phyloP scores from a whole-genome alignment of 2,888 invertebrate genomes.

The Bembecia ichneumoniformis region DNA sequence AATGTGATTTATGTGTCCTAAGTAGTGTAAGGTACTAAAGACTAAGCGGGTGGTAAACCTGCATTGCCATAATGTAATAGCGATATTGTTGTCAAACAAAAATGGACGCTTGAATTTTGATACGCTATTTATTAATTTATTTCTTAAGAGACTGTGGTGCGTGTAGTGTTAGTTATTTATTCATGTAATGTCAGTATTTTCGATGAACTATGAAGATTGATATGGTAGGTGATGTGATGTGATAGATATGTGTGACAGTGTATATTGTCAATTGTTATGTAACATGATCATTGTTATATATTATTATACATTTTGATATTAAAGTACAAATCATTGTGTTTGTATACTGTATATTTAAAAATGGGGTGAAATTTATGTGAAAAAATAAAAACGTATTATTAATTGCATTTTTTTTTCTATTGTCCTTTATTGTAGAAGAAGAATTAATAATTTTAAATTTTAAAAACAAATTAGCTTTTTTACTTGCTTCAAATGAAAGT shows the following conservation, averaged over 20 bases:
- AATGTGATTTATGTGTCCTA: conserved; percentile 72
- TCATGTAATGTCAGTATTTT: conserved; percentile 58
- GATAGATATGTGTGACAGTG: conserved; percentile 20
- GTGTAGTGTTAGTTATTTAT: conserved; percentile 65
- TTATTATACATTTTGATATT: conserved; percentile 29
- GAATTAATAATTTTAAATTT: too few relatives aligned
- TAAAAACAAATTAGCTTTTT: too few relatives aligned
- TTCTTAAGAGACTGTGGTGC: conserved; percentile 60
- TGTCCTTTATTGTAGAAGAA: too few relatives aligned
- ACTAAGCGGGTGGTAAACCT: conserved; percentile 49
- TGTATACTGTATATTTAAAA: conserved; percentile 51
- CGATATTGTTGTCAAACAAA: conserved; percentile 33
- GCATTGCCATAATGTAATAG: conserved; percentile 63
- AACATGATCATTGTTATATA: conserved; percentile 31
- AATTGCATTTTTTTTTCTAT: neutral
- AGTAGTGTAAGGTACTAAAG: conserved; percentile 60
- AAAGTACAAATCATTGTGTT: conserved; percentile 40
- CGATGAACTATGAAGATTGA: conserved; percentile 45
- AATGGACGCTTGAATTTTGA: conserved; percentile 45
- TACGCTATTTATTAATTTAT: conserved; percentile 67
- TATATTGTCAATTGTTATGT: conserved; percentile 6
- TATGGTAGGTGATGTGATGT: conserved; percentile 60
- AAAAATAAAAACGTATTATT: conserved; percentile 29
- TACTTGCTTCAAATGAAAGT: too few relatives aligned
- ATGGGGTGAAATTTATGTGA: conserved; percentile 34